phyloP scores from a whole-genome alignment of 2,797 vertebrate species.

The Sebastes itinus region DNA sequence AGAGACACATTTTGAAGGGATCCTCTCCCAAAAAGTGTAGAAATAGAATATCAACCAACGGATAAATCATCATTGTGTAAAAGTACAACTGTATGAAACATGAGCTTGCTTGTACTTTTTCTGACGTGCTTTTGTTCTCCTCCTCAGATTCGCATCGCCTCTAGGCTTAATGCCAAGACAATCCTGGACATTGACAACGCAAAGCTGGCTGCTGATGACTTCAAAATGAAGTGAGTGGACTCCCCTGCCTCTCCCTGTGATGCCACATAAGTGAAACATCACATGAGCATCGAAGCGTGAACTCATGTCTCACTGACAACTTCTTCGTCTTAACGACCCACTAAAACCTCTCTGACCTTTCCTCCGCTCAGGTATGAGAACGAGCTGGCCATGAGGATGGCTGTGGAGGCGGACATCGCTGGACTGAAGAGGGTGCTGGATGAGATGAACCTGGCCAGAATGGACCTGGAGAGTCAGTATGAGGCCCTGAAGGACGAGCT shows the following conservation, averaged over 20 bases:
- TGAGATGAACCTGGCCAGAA: constrained; percentile 77
- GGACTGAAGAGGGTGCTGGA: constrained; percentile 78
- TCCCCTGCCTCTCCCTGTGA: background rate
- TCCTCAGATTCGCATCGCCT: constrained; percentile 62
- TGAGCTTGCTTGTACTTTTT: background rate
- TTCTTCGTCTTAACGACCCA: background rate
- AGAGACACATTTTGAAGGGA: background rate
- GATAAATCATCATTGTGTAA: background rate
- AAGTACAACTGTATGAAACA: background rate
- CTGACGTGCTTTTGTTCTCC: background rate
- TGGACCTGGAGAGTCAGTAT: constrained; percentile 83
- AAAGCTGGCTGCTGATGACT: constrained; percentile 76
- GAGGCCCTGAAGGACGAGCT: constrained; percentile 85
- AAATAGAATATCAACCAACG: background rate
- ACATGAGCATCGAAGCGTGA: background rate
- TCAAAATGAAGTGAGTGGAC: constrained; percentile 75
- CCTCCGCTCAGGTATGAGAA: constrained; percentile 67
- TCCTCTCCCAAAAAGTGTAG: background rate
- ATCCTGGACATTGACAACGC: constrained; percentile 68
- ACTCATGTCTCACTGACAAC: constrained; percentile 11
- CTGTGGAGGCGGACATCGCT: constrained; percentile 79
- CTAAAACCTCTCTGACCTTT: background rate
- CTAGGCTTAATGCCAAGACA: constrained; percentile 61
- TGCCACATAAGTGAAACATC: constrained; percentile 18
- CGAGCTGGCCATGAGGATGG: constrained; percentile 77